Conservation (phyloP, 2,113 vertebrate species). For the Pipa parva region DNA sequence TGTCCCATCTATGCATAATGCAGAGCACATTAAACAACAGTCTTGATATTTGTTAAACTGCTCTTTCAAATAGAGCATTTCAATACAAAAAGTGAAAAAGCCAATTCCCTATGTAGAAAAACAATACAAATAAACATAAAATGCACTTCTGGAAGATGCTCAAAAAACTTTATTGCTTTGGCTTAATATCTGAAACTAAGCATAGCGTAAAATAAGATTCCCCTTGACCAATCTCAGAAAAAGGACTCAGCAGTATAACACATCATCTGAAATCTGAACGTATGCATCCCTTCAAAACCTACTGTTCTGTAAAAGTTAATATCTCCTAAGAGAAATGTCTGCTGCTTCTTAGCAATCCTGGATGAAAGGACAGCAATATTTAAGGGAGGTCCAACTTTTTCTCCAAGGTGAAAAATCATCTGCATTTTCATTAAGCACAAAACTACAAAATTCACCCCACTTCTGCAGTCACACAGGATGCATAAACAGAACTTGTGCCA, state of each 20-base stretch:
- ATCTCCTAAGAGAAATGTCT: constrained; percentile 15
- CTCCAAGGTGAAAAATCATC: neutral
- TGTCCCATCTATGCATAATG: too few relatives aligned
- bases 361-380: constrained; percentile 3
- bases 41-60: neutral
- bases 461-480: neutral
- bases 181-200: constrained; percentile 27
- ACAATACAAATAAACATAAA: neutral
- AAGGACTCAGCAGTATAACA: constrained; percentile 28
- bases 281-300: constrained; percentile 29
- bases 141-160: constrained; percentile 5
- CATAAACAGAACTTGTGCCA: neutral
- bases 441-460: neutral
- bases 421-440: neutral
- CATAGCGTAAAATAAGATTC: constrained; percentile 33
- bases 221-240: constrained; percentile 31
- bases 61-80: neutral
- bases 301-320: constrained; percentile 27
- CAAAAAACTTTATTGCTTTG: constrained; percentile 13
- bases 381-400: constrained; percentile 5
- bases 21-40: neutral
- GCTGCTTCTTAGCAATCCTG: neutral
- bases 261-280: constrained; percentile 26
- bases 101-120: neutral
- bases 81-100: neutral